Conservation (phyloP, 2,888 invertebrate species). For the Iselma pallidipennis region DNA sequence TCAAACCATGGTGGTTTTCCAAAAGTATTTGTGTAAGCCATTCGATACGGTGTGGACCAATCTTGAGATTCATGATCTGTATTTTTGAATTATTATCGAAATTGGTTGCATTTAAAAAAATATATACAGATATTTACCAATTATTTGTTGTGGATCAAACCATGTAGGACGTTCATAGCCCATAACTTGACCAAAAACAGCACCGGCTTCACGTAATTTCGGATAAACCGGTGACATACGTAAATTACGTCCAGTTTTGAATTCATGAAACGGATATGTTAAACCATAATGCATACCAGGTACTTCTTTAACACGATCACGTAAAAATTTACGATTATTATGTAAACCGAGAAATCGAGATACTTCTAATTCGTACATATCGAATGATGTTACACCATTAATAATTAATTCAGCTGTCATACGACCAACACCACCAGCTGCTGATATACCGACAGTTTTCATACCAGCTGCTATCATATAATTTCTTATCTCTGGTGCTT, state of each 20-base stretch:
- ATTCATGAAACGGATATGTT: constrained; percentile 84
- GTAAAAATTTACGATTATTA: constrained; percentile 90
- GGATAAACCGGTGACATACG: constrained; percentile 96
- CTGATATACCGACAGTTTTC: constrained; percentile 94
- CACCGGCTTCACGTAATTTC: constrained; percentile 85
- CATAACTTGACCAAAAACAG: constrained; percentile 96
- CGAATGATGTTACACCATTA: constrained; percentile 77
- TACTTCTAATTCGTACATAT: constrained; percentile 88
- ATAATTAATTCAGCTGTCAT: constrained; percentile 87
- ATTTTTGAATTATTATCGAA: background rate
- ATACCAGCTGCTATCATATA: constrained; percentile 94
- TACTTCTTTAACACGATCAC: constrained; percentile 90
- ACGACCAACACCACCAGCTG: constrained; percentile 93
- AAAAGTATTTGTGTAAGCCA: constrained; percentile 81
- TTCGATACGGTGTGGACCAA: constrained; percentile 64
- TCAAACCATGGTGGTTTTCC: constrained; percentile 95
- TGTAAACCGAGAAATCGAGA: constrained; percentile 90
- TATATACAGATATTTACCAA: no score
- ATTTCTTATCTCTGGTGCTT: constrained; percentile 88
- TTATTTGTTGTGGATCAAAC: constrained; percentile 67
- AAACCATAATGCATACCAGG: constrained; percentile 86
- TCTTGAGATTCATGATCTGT: constrained; percentile 43
- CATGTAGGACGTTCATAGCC: constrained; percentile 95
- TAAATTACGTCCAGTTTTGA: constrained; percentile 83
- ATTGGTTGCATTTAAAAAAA: no score